These are phyloP conservation scores for Microtus pennsylvanicus DNA, from an alignment of 2,113 vertebrate species.

Conservation along the genomic window DNA sequence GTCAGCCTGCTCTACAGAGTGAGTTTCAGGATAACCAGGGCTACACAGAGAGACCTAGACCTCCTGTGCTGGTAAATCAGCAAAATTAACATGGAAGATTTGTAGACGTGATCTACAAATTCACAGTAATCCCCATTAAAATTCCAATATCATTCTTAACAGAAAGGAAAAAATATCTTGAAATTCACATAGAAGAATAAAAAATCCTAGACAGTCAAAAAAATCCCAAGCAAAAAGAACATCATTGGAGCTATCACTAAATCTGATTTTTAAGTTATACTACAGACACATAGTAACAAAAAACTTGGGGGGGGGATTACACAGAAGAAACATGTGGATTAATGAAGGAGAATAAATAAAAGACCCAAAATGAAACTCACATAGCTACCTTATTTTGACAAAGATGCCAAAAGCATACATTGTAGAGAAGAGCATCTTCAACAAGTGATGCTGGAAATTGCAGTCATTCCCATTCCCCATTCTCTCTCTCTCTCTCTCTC, in stretches of 20 bases:
- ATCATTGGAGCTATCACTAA: not conserved
- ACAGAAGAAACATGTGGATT: not conserved
- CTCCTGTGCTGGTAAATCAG: not conserved
- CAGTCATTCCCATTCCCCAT: not conserved
- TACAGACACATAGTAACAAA: not conserved
- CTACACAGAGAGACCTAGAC: not conserved
- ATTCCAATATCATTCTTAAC: not conserved
- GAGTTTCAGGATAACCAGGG: not conserved
- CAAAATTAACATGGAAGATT: not conserved
- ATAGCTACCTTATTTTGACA: not conserved
- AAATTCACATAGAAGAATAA: not conserved
- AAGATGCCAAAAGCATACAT: not conserved
- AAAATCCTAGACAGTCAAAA: not conserved
- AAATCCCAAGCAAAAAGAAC: not conserved
- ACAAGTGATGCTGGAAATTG: not conserved
- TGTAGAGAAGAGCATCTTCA: not conserved
- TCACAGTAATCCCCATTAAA: not conserved
- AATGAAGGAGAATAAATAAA: not conserved
- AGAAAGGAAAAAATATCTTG: not conserved
- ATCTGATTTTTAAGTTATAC: not conserved
- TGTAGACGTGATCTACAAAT: not conserved
- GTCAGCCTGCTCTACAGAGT: not conserved
- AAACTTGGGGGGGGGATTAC: no score
- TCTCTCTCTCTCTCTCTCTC: not conserved
- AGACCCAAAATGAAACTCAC: not conserved